Evolutionary conservation across 2,113 vertebrate species (phyloP).

Genomic region (Candoia aspera): DNA sequence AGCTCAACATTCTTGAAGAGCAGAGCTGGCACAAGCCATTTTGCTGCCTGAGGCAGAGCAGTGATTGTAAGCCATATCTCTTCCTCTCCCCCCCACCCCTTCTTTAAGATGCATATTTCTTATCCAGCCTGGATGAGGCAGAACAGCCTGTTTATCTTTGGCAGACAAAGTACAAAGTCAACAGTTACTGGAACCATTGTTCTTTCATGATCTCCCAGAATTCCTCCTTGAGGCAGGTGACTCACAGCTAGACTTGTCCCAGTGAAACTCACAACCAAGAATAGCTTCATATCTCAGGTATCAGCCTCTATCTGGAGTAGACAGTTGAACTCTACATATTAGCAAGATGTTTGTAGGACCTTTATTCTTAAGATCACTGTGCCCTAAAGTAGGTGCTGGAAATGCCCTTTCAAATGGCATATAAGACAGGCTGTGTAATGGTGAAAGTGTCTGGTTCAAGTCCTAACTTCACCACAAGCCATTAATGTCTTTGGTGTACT

Average conservation of each 20-base stretch:
- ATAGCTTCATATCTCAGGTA: not conserved
- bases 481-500: not conserved
- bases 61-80: not conserved
- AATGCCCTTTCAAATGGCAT: not conserved
- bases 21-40: not conserved
- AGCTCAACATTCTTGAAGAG: not conserved
- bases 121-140: not conserved
- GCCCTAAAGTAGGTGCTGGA: not conserved
- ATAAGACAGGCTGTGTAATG: not conserved
- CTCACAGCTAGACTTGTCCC: not conserved
- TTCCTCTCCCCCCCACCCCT: not conserved
- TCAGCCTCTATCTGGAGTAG: not conserved
- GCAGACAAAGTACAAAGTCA: not conserved
- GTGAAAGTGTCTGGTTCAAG: not conserved
- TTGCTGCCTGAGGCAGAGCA: not conserved
- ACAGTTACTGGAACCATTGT: not conserved
- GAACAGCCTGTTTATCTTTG: not conserved
- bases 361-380: no score
- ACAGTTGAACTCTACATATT: not conserved
- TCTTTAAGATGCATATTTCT: not conserved
- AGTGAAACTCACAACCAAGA: not conserved
- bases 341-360: not conserved
- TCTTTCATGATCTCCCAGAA: not conserved
- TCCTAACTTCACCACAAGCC: not conserved
- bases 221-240: not conserved